Evolutionary conservation across 2,888 invertebrate genomes (phyloP), one percentile per base, ranked within the genome.

Genomic region (Spodoptera exigua): DNA sequence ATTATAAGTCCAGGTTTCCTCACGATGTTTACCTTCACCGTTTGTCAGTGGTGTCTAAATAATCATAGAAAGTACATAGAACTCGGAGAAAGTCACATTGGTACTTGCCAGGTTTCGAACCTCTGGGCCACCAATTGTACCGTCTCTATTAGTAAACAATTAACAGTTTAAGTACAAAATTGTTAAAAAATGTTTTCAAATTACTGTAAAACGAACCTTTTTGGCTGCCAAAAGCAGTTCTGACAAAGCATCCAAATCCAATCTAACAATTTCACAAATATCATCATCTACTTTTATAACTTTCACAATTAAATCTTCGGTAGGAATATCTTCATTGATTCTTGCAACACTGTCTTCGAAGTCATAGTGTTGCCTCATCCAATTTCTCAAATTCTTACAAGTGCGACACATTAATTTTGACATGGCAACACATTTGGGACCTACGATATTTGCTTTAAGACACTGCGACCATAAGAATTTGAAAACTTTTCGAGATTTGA

Each of bases 201-300:
- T 21, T 21, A 5, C 3, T 5, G 3, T 9, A 1, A 14, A 41
- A 34, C 39, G 7, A 35, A 68, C 94, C 88, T 91, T 93, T 79
- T 94, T 94, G 1, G 92, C 91, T 0, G 91, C 85, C 64, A 93
- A 84, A 70, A 92, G 84, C 35, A 89, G 88, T 81, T 93, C 92
- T n/a, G 88, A 79, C 3, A 94, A 51, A 2, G 86, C 82, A 64
- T 93, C 92, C 78, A 94, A 78, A 70, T 90, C 85, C 7, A 86
- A 69, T 44, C 77, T 85, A 44, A 94, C 61, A 46, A 93, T 61
- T 56, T 91, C 84, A 72, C 92, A 91, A 69, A 92, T 78, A 1
- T 61, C 64, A 67, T 91, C 88, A 13, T 89, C 88, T 0, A 92
- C 74, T 71, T 81, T 82, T 0, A 90, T 70, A 11, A 81, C 64